Percentiles rank a stretch among this genome's conserved stretches.
Conservation (phyloP, 2,113 vertebrate species). For the Phaethon lepturus region DNA sequence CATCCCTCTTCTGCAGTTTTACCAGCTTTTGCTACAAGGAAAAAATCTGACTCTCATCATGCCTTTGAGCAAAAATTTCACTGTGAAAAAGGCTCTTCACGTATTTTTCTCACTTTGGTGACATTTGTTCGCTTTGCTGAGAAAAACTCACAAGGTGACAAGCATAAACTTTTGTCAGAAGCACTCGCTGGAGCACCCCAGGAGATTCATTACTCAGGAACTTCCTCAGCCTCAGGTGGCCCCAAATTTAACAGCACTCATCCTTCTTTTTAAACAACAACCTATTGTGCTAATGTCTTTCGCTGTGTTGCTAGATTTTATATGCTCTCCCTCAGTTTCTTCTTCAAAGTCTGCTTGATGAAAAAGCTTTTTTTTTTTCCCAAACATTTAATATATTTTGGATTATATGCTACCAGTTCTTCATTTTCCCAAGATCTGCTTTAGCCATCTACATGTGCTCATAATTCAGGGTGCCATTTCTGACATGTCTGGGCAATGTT, state of each 20-base stretch:
- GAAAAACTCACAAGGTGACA: conserved; percentile 21
- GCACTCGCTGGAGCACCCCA: neutral
- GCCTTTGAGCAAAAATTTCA: conserved; percentile 19
- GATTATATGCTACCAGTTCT: neutral
- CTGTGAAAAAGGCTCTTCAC: neutral
- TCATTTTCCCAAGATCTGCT: neutral
- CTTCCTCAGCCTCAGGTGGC: conserved; percentile 19
- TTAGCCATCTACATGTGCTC: neutral
- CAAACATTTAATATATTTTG: conserved; percentile 1
- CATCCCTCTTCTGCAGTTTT: neutral
- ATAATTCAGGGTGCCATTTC: neutral
- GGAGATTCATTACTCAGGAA: conserved; percentile 43
- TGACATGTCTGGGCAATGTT: neutral
- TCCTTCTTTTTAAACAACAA: neutral
- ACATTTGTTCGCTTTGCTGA: conserved; percentile 26
- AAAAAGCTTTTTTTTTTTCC: neutral
- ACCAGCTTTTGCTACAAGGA: neutral
- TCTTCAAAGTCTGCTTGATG: conserved; percentile 11
- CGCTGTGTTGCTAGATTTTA: neutral
- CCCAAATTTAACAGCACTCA: conserved; percentile 11
- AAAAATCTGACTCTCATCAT: neutral
- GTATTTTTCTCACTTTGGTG: conserved; percentile 41
- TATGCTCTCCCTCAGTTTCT: neutral
- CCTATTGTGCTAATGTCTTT: conserved; percentile 1
- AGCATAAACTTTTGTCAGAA: conserved; percentile 22